phyloP scores from a whole-genome alignment of 2,888 invertebrate genomes.

The Panopea generosa region DNA sequence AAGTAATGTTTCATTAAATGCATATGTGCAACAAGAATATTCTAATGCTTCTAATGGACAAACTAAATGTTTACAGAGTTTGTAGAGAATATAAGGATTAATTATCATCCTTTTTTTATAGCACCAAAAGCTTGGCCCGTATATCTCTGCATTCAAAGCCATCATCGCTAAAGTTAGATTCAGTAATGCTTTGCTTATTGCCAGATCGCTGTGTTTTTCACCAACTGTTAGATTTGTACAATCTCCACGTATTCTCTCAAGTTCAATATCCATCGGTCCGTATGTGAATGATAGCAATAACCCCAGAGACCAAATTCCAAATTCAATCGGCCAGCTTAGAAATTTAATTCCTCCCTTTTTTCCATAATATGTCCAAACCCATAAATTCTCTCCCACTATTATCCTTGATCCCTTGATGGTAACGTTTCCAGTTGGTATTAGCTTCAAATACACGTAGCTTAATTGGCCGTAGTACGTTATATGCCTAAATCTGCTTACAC shows the following conservation, averaged over 20 bases:
- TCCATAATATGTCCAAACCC: slow-evolving; percentile 64
- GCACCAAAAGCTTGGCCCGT: slow-evolving; percentile 60
- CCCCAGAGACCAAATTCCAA: slow-evolving; percentile 56
- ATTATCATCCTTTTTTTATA: slow-evolving; percentile 56
- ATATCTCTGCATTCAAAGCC: slow-evolving; percentile 26
- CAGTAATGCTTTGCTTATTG: slow-evolving; percentile 30
- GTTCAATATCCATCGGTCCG: background rate
- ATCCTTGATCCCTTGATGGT: slow-evolving; percentile 8
- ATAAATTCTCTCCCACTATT: slow-evolving; percentile 42
- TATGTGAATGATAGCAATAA: slow-evolving; percentile 14
- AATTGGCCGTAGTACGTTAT: slow-evolving; percentile 25
- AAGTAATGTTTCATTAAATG: slow-evolving; percentile 16
- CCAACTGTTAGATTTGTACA: slow-evolving; percentile 38
- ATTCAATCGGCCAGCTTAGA: slow-evolving; percentile 44
- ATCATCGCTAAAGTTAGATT: slow-evolving; percentile 16
- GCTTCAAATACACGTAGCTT: slow-evolving; percentile 38
- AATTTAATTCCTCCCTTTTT: slow-evolving; percentile 32
- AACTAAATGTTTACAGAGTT: slow-evolving; percentile 55
- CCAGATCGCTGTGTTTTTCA: slow-evolving; percentile 1
- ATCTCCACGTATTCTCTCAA: slow-evolving; percentile 19
- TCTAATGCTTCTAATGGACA: slow-evolving; percentile 59
- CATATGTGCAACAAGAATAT: slow-evolving; percentile 51
- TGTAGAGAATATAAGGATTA: slow-evolving; percentile 35
- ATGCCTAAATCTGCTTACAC: slow-evolving; percentile 53
- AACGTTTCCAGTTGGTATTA: slow-evolving; percentile 4